Conservation (phyloP, 2,797 vertebrate genomes). For the Hypotaenidia philippensis region DNA sequence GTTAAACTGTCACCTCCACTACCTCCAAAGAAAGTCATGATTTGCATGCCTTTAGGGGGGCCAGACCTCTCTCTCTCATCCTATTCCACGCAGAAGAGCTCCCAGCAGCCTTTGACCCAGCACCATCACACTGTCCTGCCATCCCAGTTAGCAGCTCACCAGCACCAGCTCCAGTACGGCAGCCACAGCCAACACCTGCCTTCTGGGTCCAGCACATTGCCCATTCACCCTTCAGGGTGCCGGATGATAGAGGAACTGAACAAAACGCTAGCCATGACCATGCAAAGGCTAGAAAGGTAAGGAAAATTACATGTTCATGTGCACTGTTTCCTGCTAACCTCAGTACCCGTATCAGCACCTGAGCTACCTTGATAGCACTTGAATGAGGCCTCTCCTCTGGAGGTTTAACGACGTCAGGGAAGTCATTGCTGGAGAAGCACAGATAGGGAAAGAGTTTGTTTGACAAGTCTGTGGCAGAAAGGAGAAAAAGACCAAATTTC, state of each 20-base stretch:
- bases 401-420: not conserved
- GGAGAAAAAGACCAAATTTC: not conserved
- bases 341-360: rapidly evolving
- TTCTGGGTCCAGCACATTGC: constrained; percentile 81
- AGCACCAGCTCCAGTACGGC: constrained; percentile 94
- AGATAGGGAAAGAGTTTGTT: not conserved
- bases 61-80: constrained; percentile 87
- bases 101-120: constrained; percentile 83
- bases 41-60: constrained; percentile 93
- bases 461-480: not conserved
- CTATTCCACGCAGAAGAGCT: constrained; percentile 88
- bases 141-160: constrained; percentile 88
- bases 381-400: not conserved
- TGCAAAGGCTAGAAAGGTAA: constrained; percentile 98
- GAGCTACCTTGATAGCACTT: not conserved
- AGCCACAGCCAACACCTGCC: constrained; percentile 86
- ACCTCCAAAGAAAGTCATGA: constrained; percentile 99
- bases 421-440: not conserved
- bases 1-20: constrained; percentile 96
- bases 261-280: constrained; percentile 96
- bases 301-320: not conserved
- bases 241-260: constrained; percentile 98
- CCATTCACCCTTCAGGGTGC: constrained; percentile 88
- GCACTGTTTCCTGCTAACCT: not conserved
- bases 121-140: constrained; percentile 90